phyloP scores from a whole-genome alignment of 2,113 vertebrate genomes.

The Oreochromis spilurus region DNA sequence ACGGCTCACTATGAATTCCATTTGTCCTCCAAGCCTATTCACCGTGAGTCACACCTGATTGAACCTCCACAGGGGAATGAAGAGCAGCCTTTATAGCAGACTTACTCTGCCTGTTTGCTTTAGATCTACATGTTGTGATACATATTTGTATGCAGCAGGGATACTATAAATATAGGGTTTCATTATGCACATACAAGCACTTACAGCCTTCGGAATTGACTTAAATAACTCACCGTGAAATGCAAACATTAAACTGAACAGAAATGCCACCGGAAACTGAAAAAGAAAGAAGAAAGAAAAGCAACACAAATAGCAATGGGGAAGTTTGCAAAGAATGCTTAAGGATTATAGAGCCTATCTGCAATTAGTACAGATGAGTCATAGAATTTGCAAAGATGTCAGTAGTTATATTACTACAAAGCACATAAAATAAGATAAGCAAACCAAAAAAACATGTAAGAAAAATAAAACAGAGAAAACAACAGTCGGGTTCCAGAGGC shows the following conservation, averaged over 20 bases:
- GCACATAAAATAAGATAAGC: neutral
- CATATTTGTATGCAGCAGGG: neutral
- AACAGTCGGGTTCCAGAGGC: neutral
- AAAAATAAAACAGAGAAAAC: neutral
- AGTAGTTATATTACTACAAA: neutral
- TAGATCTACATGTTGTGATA: neutral
- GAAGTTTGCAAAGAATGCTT: neutral
- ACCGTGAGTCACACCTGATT: conserved; percentile 54
- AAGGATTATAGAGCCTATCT: neutral
- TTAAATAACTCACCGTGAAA: neutral
- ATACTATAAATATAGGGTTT: neutral
- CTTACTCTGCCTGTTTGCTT: neutral
- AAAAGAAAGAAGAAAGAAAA: neutral
- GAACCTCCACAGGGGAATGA: conserved; percentile 30
- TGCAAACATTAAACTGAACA: neutral
- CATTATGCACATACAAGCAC: neutral
- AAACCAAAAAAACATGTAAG: neutral
- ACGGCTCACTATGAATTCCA: conserved; percentile 49
- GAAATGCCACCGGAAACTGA: neutral
- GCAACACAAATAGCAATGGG: neutral
- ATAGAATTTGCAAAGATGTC: neutral
- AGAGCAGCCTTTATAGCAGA: neutral
- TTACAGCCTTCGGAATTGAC: neutral
- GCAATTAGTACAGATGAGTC: neutral
- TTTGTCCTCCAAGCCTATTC: conserved; percentile 56